Conservation (phyloP, 2,113 vertebrate species). For the Nesogale talazaci region DNA sequence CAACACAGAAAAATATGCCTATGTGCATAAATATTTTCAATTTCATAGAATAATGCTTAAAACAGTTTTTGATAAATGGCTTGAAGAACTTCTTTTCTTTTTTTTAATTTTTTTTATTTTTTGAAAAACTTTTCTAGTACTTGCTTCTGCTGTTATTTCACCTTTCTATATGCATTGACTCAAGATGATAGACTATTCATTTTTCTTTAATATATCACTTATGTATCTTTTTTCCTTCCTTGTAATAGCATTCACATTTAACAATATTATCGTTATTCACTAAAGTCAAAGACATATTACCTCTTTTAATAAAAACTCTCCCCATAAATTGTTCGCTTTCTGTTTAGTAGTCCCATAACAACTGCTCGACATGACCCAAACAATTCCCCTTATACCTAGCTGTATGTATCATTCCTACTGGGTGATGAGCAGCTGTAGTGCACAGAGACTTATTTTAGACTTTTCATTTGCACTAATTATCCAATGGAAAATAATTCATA, state of each 20-base stretch:
- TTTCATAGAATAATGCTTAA: too few relatives aligned
- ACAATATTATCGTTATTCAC: not conserved
- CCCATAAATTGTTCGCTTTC: too few relatives aligned
- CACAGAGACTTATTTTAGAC: not conserved
- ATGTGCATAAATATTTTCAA: not conserved
- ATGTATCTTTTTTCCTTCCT: not conserved
- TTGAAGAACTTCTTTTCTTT: not conserved
- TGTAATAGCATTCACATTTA: not conserved
- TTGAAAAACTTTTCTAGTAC: too few relatives aligned
- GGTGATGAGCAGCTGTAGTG: rapidly evolving
- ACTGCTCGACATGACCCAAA: not conserved
- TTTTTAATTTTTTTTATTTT: too few relatives aligned
- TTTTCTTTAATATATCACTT: not conserved
- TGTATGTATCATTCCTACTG: not conserved
- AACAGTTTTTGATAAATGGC: not conserved
- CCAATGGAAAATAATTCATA: not conserved
- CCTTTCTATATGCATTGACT: not conserved
- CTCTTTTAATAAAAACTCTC: not conserved
- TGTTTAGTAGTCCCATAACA: not conserved
- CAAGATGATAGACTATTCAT: not conserved
- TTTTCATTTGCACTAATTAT: not conserved
- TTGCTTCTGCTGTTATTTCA: not conserved
- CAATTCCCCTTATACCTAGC: not conserved
- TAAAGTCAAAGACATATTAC: not conserved
- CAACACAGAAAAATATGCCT: not conserved